Evolutionary conservation across 2,888 invertebrate genomes (phyloP).

Genomic region (Norana najaformis): DNA sequence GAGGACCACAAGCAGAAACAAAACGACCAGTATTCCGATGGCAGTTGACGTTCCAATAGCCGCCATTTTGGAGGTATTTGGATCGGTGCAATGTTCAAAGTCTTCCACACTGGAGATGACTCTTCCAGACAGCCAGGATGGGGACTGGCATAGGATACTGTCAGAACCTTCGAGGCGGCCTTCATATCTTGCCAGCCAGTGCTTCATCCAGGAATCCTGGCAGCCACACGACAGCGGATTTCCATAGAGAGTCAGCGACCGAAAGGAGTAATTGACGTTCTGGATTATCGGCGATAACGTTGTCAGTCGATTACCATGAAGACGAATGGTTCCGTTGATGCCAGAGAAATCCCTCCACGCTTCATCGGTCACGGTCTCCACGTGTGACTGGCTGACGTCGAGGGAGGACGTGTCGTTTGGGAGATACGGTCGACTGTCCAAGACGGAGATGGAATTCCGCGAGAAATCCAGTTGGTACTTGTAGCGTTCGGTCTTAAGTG

Average conservation of each 20-base stretch:
- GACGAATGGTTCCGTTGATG: neutral
- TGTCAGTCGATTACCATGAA: conserved; percentile 29
- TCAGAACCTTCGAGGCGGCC: conserved; percentile 23
- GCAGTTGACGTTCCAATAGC: neutral
- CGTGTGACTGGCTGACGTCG: conserved; percentile 23
- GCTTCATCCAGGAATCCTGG: conserved; percentile 28
- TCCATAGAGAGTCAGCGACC: conserved; percentile 19
- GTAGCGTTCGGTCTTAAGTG: neutral
- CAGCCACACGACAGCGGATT: conserved; percentile 33
- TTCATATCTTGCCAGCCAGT: conserved; percentile 21
- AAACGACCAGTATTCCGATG: neutral
- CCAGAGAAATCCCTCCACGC: neutral
- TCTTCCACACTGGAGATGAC: conserved; percentile 28
- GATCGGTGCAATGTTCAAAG: conserved; percentile 30
- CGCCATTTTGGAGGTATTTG: neutral
- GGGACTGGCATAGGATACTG: conserved; percentile 29
- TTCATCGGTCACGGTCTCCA: conserved; percentile 27
- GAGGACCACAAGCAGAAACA: neutral
- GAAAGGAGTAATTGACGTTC: neutral
- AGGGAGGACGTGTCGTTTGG: neutral
- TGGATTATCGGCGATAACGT: neutral
- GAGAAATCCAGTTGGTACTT: conserved; percentile 29
- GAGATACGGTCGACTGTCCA: conserved; percentile 27
- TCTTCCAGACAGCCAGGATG: conserved; percentile 17
- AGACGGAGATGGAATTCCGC: neutral